Percentiles rank a stretch among this genome's conserved stretches.
These are phyloP conservation scores for Dryomyza anilis DNA, from an alignment of 2,888 invertebrate species.

Conservation along the genomic window DNA sequence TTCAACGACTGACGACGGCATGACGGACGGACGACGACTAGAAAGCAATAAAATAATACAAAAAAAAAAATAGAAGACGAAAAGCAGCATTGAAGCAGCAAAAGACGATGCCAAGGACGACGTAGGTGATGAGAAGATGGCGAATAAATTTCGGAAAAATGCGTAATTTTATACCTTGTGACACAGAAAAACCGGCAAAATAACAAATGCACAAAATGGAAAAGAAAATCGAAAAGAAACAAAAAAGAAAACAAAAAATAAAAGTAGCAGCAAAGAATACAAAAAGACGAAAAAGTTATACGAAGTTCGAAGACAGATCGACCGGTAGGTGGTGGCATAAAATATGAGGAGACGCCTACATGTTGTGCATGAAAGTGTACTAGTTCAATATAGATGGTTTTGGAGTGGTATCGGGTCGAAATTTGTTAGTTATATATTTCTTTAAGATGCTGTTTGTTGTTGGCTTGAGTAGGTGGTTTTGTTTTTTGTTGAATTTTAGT, in stretches of 20 bases:
- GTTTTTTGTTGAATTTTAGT: too few relatives aligned
- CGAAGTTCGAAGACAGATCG: too few relatives aligned
- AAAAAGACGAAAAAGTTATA: too few relatives aligned
- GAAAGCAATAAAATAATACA: neutral
- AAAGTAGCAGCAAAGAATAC: neutral
- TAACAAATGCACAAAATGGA: neutral
- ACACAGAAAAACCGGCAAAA: slow-evolving; percentile 19
- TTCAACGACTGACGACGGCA: too few relatives aligned
- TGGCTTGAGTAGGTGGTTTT: too few relatives aligned
- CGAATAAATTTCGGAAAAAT: neutral
- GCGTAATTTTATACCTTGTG: slow-evolving; percentile 24
- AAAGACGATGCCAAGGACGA: neutral
- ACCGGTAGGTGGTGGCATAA: neutral
- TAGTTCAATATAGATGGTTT: too few relatives aligned
- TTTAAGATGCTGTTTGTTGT: too few relatives aligned
- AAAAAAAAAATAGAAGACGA: slow-evolving; percentile 1
- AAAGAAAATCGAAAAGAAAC: neutral
- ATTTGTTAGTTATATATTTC: too few relatives aligned
- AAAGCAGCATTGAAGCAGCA: neutral
- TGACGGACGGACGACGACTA: neutral
- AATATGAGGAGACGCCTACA: too few relatives aligned
- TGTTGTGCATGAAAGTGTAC: too few relatives aligned
- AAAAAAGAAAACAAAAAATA: neutral
- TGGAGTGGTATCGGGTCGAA: too few relatives aligned
- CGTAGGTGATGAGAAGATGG: neutral